phyloP scores from a whole-genome alignment of 2,888 invertebrate genomes.

The Bibio marci region DNA sequence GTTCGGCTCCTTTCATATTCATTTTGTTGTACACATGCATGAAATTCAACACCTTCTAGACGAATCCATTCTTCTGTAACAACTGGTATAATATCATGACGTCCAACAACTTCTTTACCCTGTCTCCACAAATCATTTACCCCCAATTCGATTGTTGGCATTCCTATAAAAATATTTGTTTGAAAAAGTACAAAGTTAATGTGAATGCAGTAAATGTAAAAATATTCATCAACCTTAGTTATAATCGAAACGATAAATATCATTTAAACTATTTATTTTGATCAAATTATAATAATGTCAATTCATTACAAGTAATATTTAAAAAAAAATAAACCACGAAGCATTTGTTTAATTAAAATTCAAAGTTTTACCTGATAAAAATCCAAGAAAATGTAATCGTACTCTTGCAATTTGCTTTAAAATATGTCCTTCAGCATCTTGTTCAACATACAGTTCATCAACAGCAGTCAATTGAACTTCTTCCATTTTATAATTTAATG shows the following conservation, averaged over 20 bases:
- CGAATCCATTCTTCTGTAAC: slow-evolving; percentile 99
- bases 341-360: not conserved
- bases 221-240: not conserved
- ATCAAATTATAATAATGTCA: too few species aligned
- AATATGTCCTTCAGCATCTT: slow-evolving; percentile 67
- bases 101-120: slow-evolving; percentile 96
- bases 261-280: too few species aligned
- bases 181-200: too few species aligned
- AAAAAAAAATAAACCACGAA: too few species aligned
- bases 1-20: slow-evolving; percentile 74
- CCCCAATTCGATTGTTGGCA: slow-evolving; percentile 93
- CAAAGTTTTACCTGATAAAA: slow-evolving; percentile 58
- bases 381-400: slow-evolving; percentile 87
- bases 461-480: slow-evolving; percentile 87
- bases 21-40: slow-evolving; percentile 79
- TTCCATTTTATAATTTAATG: slow-evolving; percentile 86
- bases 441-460: slow-evolving; percentile 84
- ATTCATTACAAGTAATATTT: too few species aligned
- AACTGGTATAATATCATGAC: slow-evolving; percentile 97
- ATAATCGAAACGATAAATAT: too few species aligned
- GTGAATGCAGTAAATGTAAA: too few species aligned
- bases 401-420: slow-evolving; percentile 88
- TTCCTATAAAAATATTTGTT: slow-evolving; percentile 46
- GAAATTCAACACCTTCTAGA: slow-evolving; percentile 86
- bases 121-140: slow-evolving; percentile 95